A percentile compares a stretch with the other conserved stretches of the same genome.
These are phyloP conservation scores for Naso thynnoides DNA, from an alignment of 2,797 vertebrate species.

Conservation along the genomic window DNA sequence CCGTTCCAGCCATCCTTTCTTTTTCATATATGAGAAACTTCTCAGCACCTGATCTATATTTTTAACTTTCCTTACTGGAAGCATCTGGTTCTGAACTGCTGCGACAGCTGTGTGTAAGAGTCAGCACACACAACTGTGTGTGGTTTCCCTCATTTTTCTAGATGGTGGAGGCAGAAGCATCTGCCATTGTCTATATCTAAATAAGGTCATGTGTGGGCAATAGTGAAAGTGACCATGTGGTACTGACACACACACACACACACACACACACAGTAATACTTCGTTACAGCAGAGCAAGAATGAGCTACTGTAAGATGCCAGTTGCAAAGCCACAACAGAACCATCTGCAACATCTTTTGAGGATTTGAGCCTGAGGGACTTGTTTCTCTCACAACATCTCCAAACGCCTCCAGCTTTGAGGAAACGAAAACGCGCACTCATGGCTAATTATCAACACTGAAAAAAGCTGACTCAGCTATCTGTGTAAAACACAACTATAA, in stretches of 20 bases:
- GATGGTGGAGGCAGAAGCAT: neutral
- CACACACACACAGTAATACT: no score
- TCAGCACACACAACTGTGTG: neutral
- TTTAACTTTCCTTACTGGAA: neutral
- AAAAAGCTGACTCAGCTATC: neutral
- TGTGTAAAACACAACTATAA: no score
- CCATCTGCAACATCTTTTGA: neutral
- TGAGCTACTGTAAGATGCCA: neutral
- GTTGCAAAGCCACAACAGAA: neutral
- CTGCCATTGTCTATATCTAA: neutral
- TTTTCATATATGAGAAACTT: neutral
- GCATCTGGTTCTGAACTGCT: neutral
- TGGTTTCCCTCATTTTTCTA: neutral
- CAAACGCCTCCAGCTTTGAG: conserved; percentile 7
- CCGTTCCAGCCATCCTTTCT: neutral
- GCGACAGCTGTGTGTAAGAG: neutral
- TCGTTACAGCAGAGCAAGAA: neutral
- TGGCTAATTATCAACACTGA: neutral
- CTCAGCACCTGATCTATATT: neutral
- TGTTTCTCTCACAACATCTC: neutral
- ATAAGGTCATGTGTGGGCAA: neutral
- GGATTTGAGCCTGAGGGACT: neutral
- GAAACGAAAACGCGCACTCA: neutral
- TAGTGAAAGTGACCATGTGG: neutral
- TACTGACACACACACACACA: no score